Evolutionary conservation across 2,797 vertebrate species (phyloP), one percentile per base, ranked within the genome.

Genomic region (Gymnopithys bicolor): DNA sequence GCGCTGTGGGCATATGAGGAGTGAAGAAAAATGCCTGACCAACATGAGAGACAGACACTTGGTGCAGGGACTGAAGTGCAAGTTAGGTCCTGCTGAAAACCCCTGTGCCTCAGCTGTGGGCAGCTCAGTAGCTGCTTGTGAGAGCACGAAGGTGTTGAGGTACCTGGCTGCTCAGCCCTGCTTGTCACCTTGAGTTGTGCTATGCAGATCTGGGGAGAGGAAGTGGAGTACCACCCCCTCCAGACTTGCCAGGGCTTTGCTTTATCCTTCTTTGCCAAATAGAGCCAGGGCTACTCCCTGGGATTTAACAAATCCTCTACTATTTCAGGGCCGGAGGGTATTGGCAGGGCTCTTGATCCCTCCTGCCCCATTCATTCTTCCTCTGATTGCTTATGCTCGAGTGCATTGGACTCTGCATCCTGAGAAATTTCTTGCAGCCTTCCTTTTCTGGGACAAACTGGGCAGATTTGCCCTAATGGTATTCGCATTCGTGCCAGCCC

Each of bases 301-400:
- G 77, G 80, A 90, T 92, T 96, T 94, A 93, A 76, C 46, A 93
- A 93, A 94, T 96, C 77, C 80, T 81, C 55, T 89, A 14, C 73
- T 94, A 79, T 94, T 95, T 90, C 81, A 87, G 67, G 39, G 55
- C 63, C 21, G 0, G 11, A 73, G 81, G 62, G 58, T 81, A 30
- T 79, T 90, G 80, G 66, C 74, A 58, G n/a, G 10, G 11, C 43
- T 82, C 39, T 89, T 90, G 67, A 88, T 87, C 78, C 59, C 12
- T 93, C 35, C 74, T 87, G 59, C 66, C 43, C 66, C 24, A 9
- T 92, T 96, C 84, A 9, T 92, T 96, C 81, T 90, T 76, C 27
- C 17, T 84, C 73, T 32, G 56, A 46, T 39, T 81, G n/a, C 66
- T 81, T 93, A 39, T 1, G 3, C 63, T 82, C 5, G 2, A 33